A percentile compares a stretch with the other conserved stretches of the same genome.
Evolutionary conservation across 2,113 vertebrate species (phyloP).

Genomic region (Odocoileus hemionus): DNA sequence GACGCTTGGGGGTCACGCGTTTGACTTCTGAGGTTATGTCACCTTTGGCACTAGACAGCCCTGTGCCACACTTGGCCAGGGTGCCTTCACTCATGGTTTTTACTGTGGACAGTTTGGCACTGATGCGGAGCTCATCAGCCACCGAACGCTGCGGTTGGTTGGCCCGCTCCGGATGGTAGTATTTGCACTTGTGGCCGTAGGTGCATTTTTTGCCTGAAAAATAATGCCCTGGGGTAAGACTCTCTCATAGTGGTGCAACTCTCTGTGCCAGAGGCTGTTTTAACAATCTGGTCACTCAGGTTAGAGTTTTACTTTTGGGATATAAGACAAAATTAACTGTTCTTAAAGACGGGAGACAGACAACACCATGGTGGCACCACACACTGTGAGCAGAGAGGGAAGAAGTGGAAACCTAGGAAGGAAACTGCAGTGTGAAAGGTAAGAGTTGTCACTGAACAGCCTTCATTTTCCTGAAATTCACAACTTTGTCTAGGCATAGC

Average conservation of each 20-base stretch:
- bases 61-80: slow-evolving; percentile 89
- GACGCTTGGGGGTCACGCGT: slow-evolving; percentile 93
- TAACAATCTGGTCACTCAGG: slow-evolving; percentile 40
- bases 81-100: slow-evolving; percentile 99
- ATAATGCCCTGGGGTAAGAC: slow-evolving; percentile 66
- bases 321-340: slow-evolving; percentile 33
- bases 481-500: slow-evolving; percentile 1
- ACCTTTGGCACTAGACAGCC: slow-evolving; percentile 81
- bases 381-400: slow-evolving; percentile 23
- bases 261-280: slow-evolving; percentile 5
- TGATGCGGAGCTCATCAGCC: slow-evolving; percentile 97
- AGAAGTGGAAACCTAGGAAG: not conserved
- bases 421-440: slow-evolving; percentile 11
- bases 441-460: slow-evolving; percentile 5
- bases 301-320: slow-evolving; percentile 16
- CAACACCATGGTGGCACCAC: slow-evolving; percentile 53
- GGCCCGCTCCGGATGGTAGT: slow-evolving; percentile 97
- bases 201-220: slow-evolving; percentile 98
- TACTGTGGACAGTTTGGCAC: slow-evolving; percentile 96
- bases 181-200: slow-evolving; percentile 99
- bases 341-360: slow-evolving; percentile 44
- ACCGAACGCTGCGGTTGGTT: slow-evolving; percentile 96
- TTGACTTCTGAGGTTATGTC: slow-evolving; percentile 91
- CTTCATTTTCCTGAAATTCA: not conserved
- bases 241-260: slow-evolving; percentile 39